Conservation (phyloP, 2,797 vertebrate genomes). For the Enteromius viviparus region DNA sequence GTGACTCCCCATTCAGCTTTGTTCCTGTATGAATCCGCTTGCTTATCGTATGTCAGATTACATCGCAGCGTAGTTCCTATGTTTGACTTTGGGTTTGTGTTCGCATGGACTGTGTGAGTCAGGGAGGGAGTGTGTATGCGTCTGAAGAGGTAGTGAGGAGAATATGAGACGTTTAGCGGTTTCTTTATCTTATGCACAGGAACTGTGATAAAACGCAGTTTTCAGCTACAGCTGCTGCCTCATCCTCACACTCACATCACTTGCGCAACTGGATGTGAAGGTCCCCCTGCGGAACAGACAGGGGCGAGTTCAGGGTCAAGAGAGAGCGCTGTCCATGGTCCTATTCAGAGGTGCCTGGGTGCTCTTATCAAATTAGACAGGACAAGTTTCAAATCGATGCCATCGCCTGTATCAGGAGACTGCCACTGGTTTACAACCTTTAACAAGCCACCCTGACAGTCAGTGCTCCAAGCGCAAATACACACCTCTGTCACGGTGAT, state of each 20-base stretch:
- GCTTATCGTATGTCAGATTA: conserved; percentile 35
- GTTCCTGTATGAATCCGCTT: conserved; percentile 28
- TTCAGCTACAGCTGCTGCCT: conserved; percentile 8
- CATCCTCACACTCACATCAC: conserved; percentile 60
- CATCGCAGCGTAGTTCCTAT: conserved; percentile 31
- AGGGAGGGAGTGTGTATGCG: background rate
- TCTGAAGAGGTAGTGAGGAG: background rate
- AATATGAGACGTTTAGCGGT: background rate
- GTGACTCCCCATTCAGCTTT: conserved; percentile 68
- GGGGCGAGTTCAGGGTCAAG: conserved; percentile 71
- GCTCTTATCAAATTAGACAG: conserved; percentile 83
- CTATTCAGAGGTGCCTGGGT: conserved; percentile 77
- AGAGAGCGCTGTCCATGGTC: conserved; percentile 93
- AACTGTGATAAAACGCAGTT: background rate
- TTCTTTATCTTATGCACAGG: background rate
- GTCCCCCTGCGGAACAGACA: conserved; percentile 77
- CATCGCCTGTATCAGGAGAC: conserved; percentile 78
- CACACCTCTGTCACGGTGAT: conserved; percentile 70
- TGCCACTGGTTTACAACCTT: conserved; percentile 77
- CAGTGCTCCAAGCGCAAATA: conserved; percentile 35
- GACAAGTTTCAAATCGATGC: conserved; percentile 82
- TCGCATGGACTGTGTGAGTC: conserved; percentile 12
- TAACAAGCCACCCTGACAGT: conserved; percentile 76
- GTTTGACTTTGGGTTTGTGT: conserved; percentile 24
- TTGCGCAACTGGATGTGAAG: conserved; percentile 67